Percentiles rank a stretch among this genome's conserved stretches.
These are phyloP conservation scores for Sphinx pinastri DNA, from an alignment of 2,888 invertebrate species.

Conservation along the genomic window DNA sequence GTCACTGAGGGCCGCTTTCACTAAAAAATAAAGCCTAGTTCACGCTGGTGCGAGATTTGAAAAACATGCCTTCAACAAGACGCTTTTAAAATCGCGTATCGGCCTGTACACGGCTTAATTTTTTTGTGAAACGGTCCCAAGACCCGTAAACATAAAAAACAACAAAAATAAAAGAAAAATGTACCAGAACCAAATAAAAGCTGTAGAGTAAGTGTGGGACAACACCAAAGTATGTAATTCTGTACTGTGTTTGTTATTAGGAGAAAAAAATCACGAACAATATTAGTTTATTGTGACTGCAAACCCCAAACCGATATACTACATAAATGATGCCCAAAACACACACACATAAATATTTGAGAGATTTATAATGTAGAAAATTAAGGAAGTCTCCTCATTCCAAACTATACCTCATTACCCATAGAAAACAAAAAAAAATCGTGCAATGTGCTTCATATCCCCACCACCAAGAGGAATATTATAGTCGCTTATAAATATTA, in stretches of 20 bases:
- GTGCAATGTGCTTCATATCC: conserved; percentile 14
- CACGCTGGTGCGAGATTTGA: background rate
- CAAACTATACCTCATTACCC: background rate
- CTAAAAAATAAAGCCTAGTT: conserved; percentile 20
- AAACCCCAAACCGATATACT: background rate
- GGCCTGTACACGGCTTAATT: background rate
- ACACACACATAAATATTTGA: background rate
- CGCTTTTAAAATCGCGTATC: background rate
- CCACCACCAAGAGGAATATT: conserved; percentile 4
- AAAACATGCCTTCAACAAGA: background rate
- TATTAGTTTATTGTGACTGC: background rate
- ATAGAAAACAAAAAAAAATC: background rate
- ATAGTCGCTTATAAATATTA: background rate
- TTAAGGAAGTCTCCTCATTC: too few relatives aligned
- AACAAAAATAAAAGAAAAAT: conserved; percentile 57
- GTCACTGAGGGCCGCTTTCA: conserved; percentile 43
- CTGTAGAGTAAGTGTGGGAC: conserved; percentile 30
- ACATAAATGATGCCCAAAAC: background rate
- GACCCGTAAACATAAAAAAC: conserved; percentile 19
- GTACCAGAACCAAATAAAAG: conserved; percentile 78
- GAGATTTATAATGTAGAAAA: background rate
- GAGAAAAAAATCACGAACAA: background rate
- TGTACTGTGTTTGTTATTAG: conserved; percentile 4
- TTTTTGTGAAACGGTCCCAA: background rate
- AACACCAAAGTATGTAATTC: conserved; percentile 10